Evolutionary conservation across 2,888 invertebrate species (phyloP), one percentile per base, ranked within the genome.

Genomic region (Germaria angustata): DNA sequence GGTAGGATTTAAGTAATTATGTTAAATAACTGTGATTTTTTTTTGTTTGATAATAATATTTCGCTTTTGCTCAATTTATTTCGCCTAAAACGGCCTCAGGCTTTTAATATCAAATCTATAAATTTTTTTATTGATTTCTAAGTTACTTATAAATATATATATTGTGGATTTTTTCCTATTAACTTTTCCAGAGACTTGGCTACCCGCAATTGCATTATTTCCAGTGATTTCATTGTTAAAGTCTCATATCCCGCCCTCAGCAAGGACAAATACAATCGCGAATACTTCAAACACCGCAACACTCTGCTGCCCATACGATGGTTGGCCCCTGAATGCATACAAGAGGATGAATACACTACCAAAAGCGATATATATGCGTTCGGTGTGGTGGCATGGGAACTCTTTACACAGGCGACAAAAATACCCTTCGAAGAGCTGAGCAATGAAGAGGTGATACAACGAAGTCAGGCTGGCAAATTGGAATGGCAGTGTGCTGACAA

Each of bases 341-440:
- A 95, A 85, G 98, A 98, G 87, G 96, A 96, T 77, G 97, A 98
- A 84, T 97, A 95, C 90, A 97, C 98, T 13, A 96, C 96, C 51
- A 98, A 98, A 90, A 97, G 97, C 87, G 98, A 98, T 91, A 96
- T 97, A 0, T 98, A 97, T 92, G 95, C 98, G 85, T 98, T 95
- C 89, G 97, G 96, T 0, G 96, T 96, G 20, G 93, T 97, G 13
- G 93, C 96, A 22, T 98, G 97, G 97, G 98, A 98, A 92, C 94
- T 98, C 84, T 95, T 96, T 90, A 93, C 94, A 85, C 94, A 95
- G 88, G 96, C 95, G 13, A 95, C 94, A 2, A 95, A 95, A 86
- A 88, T 96, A 85, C 96, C 96, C 0, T 95, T 96, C 72, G 91
- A 91, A 83, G 89, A 91, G 28, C 72, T 90, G 13, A 88, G 86